Conservation (phyloP, 2,113 vertebrate genomes). For the Sterna hirundo region DNA sequence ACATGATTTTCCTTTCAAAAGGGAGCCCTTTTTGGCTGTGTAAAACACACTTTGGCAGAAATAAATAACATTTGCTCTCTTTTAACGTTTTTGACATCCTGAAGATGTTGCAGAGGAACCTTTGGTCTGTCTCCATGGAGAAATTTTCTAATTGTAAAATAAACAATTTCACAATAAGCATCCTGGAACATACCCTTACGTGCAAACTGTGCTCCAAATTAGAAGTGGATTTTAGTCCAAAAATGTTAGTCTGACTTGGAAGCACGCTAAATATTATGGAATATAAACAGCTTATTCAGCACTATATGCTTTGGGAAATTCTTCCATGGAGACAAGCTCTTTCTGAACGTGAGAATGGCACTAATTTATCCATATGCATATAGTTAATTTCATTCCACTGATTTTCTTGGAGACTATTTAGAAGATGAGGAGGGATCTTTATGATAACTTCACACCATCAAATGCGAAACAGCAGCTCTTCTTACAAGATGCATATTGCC, state of each 20-base stretch:
- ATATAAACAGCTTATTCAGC: conserved; percentile 31
- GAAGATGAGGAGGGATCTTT: neutral
- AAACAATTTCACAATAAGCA: conserved; percentile 10
- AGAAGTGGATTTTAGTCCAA: neutral
- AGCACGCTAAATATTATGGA: neutral
- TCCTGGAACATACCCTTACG: neutral
- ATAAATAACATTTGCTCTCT: neutral
- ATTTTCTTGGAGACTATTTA: neutral
- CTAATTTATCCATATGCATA: neutral
- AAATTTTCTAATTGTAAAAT: neutral
- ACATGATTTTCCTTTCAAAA: neutral
- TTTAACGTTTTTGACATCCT: neutral
- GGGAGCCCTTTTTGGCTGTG: neutral
- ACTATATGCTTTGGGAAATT: neutral
- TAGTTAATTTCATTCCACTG: neutral
- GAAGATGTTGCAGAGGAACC: neutral
- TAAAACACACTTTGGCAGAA: neutral
- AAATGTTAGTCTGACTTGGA: neutral
- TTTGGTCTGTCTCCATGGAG: neutral
- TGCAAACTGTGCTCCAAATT: neutral
- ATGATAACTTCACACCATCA: neutral
- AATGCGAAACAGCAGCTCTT: neutral
- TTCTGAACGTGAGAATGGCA: neutral
- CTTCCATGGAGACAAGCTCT: neutral
- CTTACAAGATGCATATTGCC: neutral